phyloP scores from a whole-genome alignment of 2,113 vertebrate genomes.

The Salvator merianae region DNA sequence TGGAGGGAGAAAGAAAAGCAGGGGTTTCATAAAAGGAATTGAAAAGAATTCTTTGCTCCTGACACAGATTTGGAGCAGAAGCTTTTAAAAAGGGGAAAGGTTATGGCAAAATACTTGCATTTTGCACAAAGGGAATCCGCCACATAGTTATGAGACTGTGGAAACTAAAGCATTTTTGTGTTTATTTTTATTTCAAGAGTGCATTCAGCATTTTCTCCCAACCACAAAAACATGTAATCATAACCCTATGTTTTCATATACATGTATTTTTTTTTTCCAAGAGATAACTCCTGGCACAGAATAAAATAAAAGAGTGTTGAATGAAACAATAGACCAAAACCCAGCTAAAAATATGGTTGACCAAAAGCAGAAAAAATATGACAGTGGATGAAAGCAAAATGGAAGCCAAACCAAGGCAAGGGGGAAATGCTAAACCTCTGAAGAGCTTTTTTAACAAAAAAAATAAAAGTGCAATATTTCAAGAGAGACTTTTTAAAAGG shows the following conservation, averaged over 20 bases:
- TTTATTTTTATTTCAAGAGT: constrained; percentile 24
- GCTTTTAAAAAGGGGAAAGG: constrained; percentile 40
- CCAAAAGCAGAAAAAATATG: background rate
- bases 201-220: constrained; percentile 1
- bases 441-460: background rate
- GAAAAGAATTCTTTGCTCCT: constrained; percentile 37
- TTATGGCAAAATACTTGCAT: constrained; percentile 39
- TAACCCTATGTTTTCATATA: constrained; percentile 13
- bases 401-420: background rate
- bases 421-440: background rate
- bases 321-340: background rate
- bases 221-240: constrained; percentile 30
- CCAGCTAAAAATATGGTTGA: background rate
- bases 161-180: constrained; percentile 10
- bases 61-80: constrained; percentile 18
- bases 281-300: background rate
- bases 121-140: constrained; percentile 38
- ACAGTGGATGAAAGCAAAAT: background rate
- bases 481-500: background rate
- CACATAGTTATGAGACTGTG: constrained; percentile 1
- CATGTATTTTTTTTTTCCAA: background rate
- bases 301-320: background rate
- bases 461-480: background rate
- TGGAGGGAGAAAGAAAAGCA: background rate
- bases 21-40: constrained; percentile 23